Evolutionary conservation across 30 jellyfish, hydroid and myxozoan genomes (phyloP), one percentile per base, ranked within the genome.

Genomic region (Aurelia aurita): DNA sequence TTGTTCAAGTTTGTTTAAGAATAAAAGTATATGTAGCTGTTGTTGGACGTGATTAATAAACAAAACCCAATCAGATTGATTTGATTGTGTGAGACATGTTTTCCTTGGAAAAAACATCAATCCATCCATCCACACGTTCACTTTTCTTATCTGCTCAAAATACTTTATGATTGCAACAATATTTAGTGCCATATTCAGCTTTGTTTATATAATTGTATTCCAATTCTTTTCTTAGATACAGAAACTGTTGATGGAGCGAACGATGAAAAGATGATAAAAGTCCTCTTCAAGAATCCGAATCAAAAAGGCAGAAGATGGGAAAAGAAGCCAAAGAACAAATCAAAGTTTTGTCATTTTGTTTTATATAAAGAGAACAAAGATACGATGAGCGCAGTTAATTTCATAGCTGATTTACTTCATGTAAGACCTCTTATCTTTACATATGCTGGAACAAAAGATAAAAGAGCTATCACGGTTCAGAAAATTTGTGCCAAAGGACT

Each of bases 381-480:
- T 58, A 96, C 99, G 7, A 96, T 90, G 95, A 90, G 86, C 69
- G 96, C 97, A 6, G 77, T 96, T 14, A 86, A 64, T 47, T 64
- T 79, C 26, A 74, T 96, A 45, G 89, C 98, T 15, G 71, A 86
- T 61, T 53, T 72, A 28, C 89, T 96, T 44, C 93, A 80, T 64
- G 83, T 84, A 15, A 87, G 80, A 32, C 59, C 97, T 45, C 35
- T 74, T 13, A 13, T 49, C 11, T 86, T 96, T 75, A 57, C 98
- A 10, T 96, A 90, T 91, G 98, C 98, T 39, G 99, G 99, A 20
- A 96, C 98, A 19, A 96, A 96, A 76, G 99, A 96, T 65, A 83
- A 87, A 58, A 55, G 98, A 46, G 99, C 99, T 2, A 83, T 91
- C 32, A 90, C 99, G 3, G 62, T 74, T 7, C 99, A 96, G 82